These are phyloP conservation scores for Siniperca obscura DNA, from an alignment of 2,797 vertebrate species.

Conservation along the genomic window DNA sequence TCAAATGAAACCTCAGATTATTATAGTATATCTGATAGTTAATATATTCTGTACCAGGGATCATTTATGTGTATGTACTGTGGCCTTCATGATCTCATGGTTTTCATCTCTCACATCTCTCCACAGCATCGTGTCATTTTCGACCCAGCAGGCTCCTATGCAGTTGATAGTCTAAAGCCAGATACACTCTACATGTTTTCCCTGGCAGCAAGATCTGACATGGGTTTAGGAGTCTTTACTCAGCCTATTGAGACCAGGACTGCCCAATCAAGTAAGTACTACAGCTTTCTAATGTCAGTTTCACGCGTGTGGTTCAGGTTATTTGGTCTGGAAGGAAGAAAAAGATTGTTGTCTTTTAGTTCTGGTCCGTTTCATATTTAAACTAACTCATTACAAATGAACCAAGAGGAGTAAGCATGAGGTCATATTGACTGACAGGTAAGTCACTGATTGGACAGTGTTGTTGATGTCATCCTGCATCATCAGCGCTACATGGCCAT, in stretches of 20 bases:
- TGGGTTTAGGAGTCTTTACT: conserved; percentile 93
- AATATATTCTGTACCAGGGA: background rate
- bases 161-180: conserved; percentile 92
- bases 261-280: conserved; percentile 94
- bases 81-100: background rate
- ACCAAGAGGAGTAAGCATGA: background rate
- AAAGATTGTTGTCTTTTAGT: background rate
- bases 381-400: background rate
- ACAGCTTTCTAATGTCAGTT: background rate
- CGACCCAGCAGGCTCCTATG: conserved; percentile 88
- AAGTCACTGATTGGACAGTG: background rate
- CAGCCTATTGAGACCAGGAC: conserved; percentile 89
- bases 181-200: conserved; percentile 93
- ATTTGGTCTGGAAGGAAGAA: background rate
- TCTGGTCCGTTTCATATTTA: background rate
- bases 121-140: conserved; percentile 90
- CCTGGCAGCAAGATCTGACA: conserved; percentile 91
- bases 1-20: background rate
- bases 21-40: background rate
- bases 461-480: background rate
- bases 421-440: background rate
- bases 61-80: background rate
- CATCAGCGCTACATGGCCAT: background rate
- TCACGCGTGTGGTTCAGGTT: background rate
- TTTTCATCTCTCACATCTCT: conserved; percentile 57